Conservation (phyloP, 2,888 invertebrate species). For the Rutpela maculata region DNA sequence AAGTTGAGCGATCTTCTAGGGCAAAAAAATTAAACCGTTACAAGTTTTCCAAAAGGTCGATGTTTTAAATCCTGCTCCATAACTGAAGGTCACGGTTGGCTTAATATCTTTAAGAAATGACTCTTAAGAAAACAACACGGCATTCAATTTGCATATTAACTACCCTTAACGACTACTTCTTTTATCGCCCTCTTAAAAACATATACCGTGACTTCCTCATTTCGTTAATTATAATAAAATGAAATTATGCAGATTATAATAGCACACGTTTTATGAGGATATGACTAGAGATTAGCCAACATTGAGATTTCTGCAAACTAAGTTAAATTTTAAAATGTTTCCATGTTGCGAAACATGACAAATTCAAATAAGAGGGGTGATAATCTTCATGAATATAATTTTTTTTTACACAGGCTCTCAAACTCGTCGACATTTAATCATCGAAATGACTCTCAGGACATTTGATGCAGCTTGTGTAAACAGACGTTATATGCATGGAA, state of each 20-base stretch:
- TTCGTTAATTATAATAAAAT: not conserved
- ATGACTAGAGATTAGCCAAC: not conserved
- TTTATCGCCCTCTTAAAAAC: not conserved
- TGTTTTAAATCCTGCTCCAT: not conserved
- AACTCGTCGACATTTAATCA: too few species aligned
- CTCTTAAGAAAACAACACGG: not conserved
- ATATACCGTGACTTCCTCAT: not conserved
- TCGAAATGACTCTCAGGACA: too few species aligned
- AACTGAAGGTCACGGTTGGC: not conserved
- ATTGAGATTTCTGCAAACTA: not conserved
- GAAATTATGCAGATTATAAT: not conserved
- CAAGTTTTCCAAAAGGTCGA: not conserved
- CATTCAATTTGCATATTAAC: not conserved
- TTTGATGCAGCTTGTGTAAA: too few species aligned
- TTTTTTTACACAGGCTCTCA: too few species aligned
- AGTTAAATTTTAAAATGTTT: too few species aligned
- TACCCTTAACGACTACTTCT: too few species aligned
- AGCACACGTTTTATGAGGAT: not conserved
- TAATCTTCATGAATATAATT: too few species aligned
- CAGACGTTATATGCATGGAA: too few species aligned
- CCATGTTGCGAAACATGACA: too few species aligned
- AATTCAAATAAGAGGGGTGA: too few species aligned
- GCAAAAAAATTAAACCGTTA: not conserved
- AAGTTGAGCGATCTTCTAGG: not conserved
- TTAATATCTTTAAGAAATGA: not conserved